Conservation (phyloP, 2,797 vertebrate genomes). For the Lepilemur septentrionalis region DNA sequence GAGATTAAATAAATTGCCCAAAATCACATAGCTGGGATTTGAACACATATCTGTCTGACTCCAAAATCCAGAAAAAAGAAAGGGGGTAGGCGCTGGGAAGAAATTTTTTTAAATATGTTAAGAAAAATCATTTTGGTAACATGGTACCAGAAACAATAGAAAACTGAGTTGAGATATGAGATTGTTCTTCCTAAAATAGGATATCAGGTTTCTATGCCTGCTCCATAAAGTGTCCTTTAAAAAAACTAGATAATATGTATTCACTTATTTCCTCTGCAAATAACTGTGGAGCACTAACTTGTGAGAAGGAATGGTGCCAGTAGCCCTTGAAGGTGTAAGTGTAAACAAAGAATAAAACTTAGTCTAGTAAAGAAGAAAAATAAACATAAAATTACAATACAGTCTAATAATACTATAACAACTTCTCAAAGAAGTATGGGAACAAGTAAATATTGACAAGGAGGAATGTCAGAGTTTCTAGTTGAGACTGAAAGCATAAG, state of each 20-base stretch:
- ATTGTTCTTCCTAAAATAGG: neutral
- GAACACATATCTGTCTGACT: neutral
- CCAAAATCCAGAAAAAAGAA: neutral
- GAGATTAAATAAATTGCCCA: neutral
- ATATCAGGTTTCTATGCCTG: neutral
- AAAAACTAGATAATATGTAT: neutral
- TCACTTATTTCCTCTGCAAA: constrained; percentile 9
- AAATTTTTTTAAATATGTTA: neutral
- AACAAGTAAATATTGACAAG: neutral
- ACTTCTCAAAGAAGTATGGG: neutral
- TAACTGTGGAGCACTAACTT: neutral
- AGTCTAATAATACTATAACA: neutral
- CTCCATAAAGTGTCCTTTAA: neutral
- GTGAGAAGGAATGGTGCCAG: neutral
- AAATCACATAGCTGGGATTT: neutral
- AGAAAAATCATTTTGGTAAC: neutral
- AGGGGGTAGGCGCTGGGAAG: neutral
- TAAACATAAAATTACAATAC: neutral
- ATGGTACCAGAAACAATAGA: neutral
- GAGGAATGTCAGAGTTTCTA: neutral
- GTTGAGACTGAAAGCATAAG: neutral
- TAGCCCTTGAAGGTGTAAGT: neutral
- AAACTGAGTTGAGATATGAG: neutral
- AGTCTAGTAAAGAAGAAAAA: neutral
- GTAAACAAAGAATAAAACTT: neutral